A percentile compares a stretch with the other conserved stretches of the same genome.
These are phyloP conservation scores for Eurystomus glaucurus DNA, from an alignment of 2,797 vertebrate genomes.

Conservation along the genomic window DNA sequence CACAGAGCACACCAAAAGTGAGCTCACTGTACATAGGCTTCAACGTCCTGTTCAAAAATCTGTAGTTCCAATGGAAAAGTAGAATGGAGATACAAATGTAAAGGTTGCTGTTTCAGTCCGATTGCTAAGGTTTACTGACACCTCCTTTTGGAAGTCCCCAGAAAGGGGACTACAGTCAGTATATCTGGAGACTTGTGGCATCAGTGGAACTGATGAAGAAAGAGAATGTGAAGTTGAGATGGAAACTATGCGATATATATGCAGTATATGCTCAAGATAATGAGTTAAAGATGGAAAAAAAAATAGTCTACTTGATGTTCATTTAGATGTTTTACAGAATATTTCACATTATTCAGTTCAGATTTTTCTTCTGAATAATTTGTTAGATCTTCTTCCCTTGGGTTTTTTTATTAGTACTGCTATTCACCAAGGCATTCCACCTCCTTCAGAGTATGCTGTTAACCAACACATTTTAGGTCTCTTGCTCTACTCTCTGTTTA, in stretches of 20 bases:
- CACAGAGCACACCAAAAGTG: background rate
- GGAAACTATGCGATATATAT: background rate
- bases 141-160: background rate
- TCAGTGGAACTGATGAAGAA: too few relatives aligned
- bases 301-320: background rate
- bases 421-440: slow-evolving; percentile 13
- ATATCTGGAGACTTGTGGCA: background rate
- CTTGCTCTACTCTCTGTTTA: background rate
- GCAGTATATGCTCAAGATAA: background rate
- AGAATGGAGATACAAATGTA: background rate
- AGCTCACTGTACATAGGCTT: background rate
- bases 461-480: background rate
- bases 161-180: background rate
- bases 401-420: background rate
- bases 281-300: background rate
- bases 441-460: background rate
- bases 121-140: background rate
- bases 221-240: too few relatives aligned
- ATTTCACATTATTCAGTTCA: slow-evolving; percentile 14
- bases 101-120: background rate
- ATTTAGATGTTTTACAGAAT: background rate
- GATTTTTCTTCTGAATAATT: background rate
- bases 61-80: background rate
- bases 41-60: background rate
- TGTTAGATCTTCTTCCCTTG: background rate